phyloP scores from a whole-genome alignment of 2,113 vertebrate genomes.

The Gobiocypris rarus region DNA sequence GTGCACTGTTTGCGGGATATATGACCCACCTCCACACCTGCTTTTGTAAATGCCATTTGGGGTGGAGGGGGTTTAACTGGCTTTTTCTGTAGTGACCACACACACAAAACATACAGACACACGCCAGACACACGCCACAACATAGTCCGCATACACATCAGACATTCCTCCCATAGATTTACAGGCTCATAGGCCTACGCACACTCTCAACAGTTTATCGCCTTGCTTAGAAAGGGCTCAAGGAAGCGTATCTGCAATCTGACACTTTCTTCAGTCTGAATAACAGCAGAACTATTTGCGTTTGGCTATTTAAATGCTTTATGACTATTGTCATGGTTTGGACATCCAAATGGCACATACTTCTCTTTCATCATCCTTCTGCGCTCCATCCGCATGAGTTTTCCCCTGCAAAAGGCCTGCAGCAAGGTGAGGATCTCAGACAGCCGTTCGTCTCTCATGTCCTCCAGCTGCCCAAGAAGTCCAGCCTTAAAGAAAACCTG shows the following conservation, averaged over 20 bases:
- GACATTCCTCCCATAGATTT: constrained; percentile 44
- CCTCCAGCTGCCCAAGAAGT: constrained; percentile 74
- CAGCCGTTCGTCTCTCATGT: constrained; percentile 71
- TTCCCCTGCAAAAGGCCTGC: constrained; percentile 69
- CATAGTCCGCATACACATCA: constrained; percentile 35
- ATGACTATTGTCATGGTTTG: not conserved
- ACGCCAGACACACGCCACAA: constrained; percentile 55
- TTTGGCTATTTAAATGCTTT: not conserved
- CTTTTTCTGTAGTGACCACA: constrained; percentile 55
- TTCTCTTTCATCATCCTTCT: constrained; percentile 69
- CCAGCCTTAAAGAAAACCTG: constrained; percentile 75
- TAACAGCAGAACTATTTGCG: constrained; percentile 32
- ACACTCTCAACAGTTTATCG: constrained; percentile 34
- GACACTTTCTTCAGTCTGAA: not conserved
- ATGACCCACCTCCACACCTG: constrained; percentile 58
- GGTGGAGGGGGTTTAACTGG: constrained; percentile 53
- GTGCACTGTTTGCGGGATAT: constrained; percentile 46
- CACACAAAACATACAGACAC: constrained; percentile 48
- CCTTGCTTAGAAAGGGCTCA: not conserved
- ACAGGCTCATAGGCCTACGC: constrained; percentile 31
- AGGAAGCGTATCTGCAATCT: not conserved
- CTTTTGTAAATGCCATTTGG: constrained; percentile 55
- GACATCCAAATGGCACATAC: constrained; percentile 47
- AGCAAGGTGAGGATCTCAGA: constrained; percentile 71
- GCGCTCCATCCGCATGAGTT: constrained; percentile 74